Evolutionary conservation across 1,140 invertebrate species (phyloP), one percentile per base, ranked within the genome.

Genomic region (Papilio glaucus): DNA sequence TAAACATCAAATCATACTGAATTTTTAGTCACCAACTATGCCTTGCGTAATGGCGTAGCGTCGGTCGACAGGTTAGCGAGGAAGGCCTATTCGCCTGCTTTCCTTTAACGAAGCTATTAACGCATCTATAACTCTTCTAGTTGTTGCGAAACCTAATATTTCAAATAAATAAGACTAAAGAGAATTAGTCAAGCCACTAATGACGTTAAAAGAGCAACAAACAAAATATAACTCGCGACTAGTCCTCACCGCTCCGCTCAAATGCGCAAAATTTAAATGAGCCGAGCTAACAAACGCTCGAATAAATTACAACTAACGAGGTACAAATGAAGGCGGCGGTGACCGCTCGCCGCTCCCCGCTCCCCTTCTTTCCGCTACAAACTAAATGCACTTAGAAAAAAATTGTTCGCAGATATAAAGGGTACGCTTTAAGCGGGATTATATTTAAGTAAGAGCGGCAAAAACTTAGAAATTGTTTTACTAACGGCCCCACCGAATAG

Each of bases 301-400:
- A 57, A 57, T 57, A 57, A 57, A 57, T 57, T 57, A 57, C 49
- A 57, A 57, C 49, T 57, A 57, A 57, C 49, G 49, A 57, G 49
- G 49, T 57, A 57, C 49, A 57, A 57, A 57, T 57, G 49, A 57
- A 57, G 49, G 49, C 49, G 49, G 49, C 49, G 49, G 21, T 57
- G 18, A 24, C 49, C 45, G 45, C 45, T 49, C 15, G 29, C 29
- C 29, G 29, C 29, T 2, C 29, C 29, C 6, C 29, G 2, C 29
- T 6, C 29, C 29, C 2, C 29, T 33, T 18, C 15, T 4, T 15
- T 24, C 10, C 49, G 49, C 21, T 21, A 57, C 49, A 57, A 57
- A 57, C 49, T 24, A 57, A 57, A 18, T 57, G 21, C 49, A 57
- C 49, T 57, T 21, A 9, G n/a, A 18, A 26, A 57, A 57, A 57